Base-by-base conservation (phyloP, 2,888 invertebrate species). In the Caenorhabditis sinica region DNA sequence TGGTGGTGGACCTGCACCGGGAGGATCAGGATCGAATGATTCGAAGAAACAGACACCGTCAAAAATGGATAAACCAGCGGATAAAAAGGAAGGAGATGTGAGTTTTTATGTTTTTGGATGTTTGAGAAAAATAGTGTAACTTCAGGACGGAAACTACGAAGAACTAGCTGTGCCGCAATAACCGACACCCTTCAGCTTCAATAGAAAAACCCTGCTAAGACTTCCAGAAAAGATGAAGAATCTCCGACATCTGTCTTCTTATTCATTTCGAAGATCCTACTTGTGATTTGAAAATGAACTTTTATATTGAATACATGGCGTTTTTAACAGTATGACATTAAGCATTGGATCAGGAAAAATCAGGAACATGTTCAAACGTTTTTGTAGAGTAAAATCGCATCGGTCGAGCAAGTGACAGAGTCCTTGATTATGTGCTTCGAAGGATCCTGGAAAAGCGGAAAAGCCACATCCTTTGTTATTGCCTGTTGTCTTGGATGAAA, bases 61-160 rank as follows among this genome's bases (percentile, higher is more conserved):
- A 13, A 56, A 56, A 56, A 15, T 28, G 25, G 56, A 56, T 25
- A 56, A 56, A 15, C 56, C 56, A 15, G 2, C 56, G 15, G 56
- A 17, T 13, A 28, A 56, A 15, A 56, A 56, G 28, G 28, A 56
- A 15, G 56, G 15, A 28, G 56, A 56, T 56, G 56, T 56, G 28
- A 56, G 56, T 56, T 23, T 25, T 4, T 40, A 11, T 40, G 6
- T 13, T 13, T 40, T 6, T 11, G 13, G 40, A 2, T 6, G 40
- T 11, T 40, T 13, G 6, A 2, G 13, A 40, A 40, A 4, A 56
- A 15, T 56, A 15, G 25, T 25, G 13, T 13, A 25, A 56, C 28
- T 56, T 28, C 28, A 56, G 56, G 56, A 56, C 23, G 56, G 56
- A 25, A 56, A 56, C 28, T 56, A 56, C 28, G 56, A 56, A 28